Evolutionary conservation across 2,888 invertebrate species (phyloP), one percentile per base, ranked within the genome.

Genomic region (Eupithecia dodoneata): DNA sequence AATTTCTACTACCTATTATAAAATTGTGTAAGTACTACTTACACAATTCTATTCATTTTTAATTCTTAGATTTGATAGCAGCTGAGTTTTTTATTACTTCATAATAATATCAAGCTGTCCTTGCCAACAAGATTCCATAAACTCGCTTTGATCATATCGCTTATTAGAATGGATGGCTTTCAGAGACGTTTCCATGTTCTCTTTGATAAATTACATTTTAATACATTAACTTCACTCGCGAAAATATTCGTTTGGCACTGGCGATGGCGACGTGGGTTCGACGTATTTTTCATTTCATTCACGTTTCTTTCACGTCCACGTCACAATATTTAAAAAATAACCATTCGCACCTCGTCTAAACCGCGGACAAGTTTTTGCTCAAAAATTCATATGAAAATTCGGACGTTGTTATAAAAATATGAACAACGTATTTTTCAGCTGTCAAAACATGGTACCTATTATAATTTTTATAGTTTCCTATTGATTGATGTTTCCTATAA

Each of bases 91-190:
- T 59, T 59, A 59, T 7, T 59, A 59, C n/a, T 65, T 18, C 13
- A 9, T 63, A 45, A 44, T 63, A 41, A 41, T 63, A 72, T 5
- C 10, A 44, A 15, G 42, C 42, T 42, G 66, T 66, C 42, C 66
- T 66, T 66, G 42, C 42, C 9, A 66, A 66, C 69, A 10, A 70
- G 30, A 66, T 74, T 76, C 80, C 76, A 82, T 80, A 79, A 84
- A 81, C 49, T 79, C 49, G 41, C 72, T 76, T 55, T 72, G 72
- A 77, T 78, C 81, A 77, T 75, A 76, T 76, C 82, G 83, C 83
- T 88, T 85, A 90, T 89, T 86, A 88, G 88, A 87, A 91, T 88
- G 86, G 88, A 91, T 90, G 87, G 86, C 85, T 77, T 79, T 78
- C 80, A 77, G 81, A 76, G 75, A 84, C 80, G 82, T 84, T 85